Evolutionary conservation across 2,797 vertebrate species (phyloP).

Genomic region (Melanotaenia trifasciata): DNA sequence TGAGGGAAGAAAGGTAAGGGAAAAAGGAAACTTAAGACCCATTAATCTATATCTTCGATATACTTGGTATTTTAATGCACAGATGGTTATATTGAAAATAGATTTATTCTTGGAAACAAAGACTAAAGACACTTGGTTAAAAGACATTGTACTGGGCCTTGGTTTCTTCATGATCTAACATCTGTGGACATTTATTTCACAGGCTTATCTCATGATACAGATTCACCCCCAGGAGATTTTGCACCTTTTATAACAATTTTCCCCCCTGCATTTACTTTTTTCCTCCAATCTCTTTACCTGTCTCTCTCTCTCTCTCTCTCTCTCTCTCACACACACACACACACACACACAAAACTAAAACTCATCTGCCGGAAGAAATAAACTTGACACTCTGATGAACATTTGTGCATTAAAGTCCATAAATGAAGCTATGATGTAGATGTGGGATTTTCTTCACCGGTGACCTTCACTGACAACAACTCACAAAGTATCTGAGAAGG

Average conservation of each 20-base stretch:
- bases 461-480: constrained; percentile 72
- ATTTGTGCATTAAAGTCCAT: constrained; percentile 40
- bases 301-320: neutral
- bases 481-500: constrained; percentile 56
- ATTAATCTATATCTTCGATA: neutral
- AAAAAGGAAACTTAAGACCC: neutral
- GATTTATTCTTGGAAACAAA: neutral
- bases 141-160: neutral
- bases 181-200: neutral
- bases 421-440: constrained; percentile 57
- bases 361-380: constrained; percentile 22
- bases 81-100: neutral
- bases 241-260: neutral
- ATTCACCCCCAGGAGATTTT: neutral
- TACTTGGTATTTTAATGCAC: no score
- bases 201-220: neutral
- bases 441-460: constrained; percentile 49
- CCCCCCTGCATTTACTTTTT: neutral
- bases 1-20: neutral
- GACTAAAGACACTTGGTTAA: neutral
- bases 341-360: constrained; percentile 1
- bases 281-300: neutral
- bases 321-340: constrained; percentile 7
- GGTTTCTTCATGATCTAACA: neutral
- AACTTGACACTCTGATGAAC: constrained; percentile 34